Conservation (phyloP, 2,888 invertebrate species). For the Drosophila mimica region DNA sequence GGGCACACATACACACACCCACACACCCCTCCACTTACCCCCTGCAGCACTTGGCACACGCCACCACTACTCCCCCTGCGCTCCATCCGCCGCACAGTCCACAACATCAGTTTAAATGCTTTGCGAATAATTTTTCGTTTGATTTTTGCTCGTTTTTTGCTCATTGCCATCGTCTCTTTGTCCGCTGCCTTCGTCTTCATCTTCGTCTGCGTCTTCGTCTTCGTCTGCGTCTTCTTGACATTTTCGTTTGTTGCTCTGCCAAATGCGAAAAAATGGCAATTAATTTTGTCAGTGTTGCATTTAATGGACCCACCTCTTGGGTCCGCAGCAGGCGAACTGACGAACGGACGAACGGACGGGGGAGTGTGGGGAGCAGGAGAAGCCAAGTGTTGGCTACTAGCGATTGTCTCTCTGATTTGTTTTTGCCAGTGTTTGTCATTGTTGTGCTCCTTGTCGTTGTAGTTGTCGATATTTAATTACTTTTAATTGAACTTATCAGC, state of each 20-base stretch:
- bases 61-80: not conserved
- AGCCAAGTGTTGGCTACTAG: conserved; percentile 1
- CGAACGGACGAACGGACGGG: not conserved
- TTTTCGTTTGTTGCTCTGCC: conserved; percentile 83
- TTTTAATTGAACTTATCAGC: conserved; percentile 67
- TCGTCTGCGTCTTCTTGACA: conserved; percentile 68
- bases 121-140: conserved; percentile 48
- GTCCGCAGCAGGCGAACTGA: not conserved
- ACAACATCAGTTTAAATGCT: conserved; percentile 43
- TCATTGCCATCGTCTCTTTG: conserved; percentile 23
- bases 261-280: conserved; percentile 82
- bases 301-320: conserved; percentile 63
- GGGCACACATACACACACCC: not conserved
- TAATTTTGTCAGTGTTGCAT: conserved; percentile 82
- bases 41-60: conserved; percentile 2
- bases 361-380: not conserved
- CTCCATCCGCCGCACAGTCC: not conserved
- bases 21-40: not conserved
- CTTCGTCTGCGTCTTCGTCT: conserved; percentile 8
- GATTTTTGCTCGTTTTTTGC: conserved; percentile 40
- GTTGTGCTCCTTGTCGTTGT: not conserved
- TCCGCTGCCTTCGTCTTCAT: conserved; percentile 32
- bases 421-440: not conserved
- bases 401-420: conserved; percentile 21
- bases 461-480: conserved; percentile 57